Evolutionary conservation across 1,140 invertebrate genomes (phyloP).

Genomic region (Latrodectus geometricus): DNA sequence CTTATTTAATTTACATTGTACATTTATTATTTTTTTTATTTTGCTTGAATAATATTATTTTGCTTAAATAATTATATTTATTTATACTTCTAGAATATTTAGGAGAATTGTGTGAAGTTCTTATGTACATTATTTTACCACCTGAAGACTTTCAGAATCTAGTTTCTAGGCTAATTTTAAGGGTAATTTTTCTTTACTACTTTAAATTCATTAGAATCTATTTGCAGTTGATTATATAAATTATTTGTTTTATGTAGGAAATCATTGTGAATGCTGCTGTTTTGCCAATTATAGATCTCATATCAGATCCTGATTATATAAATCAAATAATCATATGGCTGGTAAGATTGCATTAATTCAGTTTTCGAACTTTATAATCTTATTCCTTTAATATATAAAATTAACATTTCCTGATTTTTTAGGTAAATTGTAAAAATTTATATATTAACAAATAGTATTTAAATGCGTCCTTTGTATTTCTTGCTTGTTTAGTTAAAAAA

Average conservation of each 20-base stretch:
- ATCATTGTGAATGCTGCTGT: slow-evolving; percentile 85
- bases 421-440: too few species aligned
- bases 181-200: slow-evolving; percentile 66
- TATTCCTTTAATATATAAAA: too few species aligned
- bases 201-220: neutral
- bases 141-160: slow-evolving; percentile 88
- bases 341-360: slow-evolving; percentile 74
- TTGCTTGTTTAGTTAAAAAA: too few species aligned
- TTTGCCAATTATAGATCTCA: slow-evolving; percentile 80
- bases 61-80: slow-evolving; percentile 9
- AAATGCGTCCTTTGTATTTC: too few species aligned
- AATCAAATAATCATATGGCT: slow-evolving; percentile 92
- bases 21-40: too few species aligned
- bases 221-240: neutral
- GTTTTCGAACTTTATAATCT: neutral
- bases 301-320: slow-evolving; percentile 94
- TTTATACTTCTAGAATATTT: slow-evolving; percentile 79
- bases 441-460: too few species aligned
- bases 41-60: neutral
- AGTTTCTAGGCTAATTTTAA: slow-evolving; percentile 78
- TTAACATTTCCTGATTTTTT: too few species aligned
- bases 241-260: slow-evolving; percentile 74
- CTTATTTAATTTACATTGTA: too few species aligned
- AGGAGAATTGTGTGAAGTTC: slow-evolving; percentile 83
- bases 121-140: slow-evolving; percentile 86